phyloP scores from a whole-genome alignment of 2,888 invertebrate species.

The Phytoseiulus persimilis region DNA sequence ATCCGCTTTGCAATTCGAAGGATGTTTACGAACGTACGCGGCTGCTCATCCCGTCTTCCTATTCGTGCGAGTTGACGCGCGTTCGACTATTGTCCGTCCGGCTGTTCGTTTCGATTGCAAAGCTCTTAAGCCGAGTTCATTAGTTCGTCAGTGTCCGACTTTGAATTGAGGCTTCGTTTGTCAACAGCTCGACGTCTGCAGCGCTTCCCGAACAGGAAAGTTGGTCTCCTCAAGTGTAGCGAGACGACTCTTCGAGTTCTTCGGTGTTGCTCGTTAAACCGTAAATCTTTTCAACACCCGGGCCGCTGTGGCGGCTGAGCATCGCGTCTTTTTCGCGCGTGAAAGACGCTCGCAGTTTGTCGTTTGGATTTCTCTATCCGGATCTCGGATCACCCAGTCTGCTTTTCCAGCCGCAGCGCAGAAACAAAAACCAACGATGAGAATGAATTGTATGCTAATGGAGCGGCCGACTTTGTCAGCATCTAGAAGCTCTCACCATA shows the following conservation, averaged over 20 bases:
- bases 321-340: background rate
- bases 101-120: background rate
- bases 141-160: background rate
- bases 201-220: background rate
- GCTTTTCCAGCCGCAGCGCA: background rate
- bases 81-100: background rate
- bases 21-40: background rate
- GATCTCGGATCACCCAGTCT: background rate
- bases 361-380: background rate
- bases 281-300: background rate
- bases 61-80: background rate
- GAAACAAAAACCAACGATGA: background rate
- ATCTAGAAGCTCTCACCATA: background rate
- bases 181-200: background rate
- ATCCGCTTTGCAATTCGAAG: no score
- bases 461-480: background rate
- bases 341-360: background rate
- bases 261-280: constrained; percentile 5
- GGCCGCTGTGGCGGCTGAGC: background rate
- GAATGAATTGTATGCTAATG: background rate
- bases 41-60: background rate
- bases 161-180: background rate
- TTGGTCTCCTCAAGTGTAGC: background rate
- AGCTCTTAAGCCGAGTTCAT: background rate
- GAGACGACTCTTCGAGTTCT: background rate